A percentile compares a stretch with the other conserved stretches of the same genome.
phyloP scores from a whole-genome alignment of 1,140 invertebrate species.

The Zaprionus kolodkinae region DNA sequence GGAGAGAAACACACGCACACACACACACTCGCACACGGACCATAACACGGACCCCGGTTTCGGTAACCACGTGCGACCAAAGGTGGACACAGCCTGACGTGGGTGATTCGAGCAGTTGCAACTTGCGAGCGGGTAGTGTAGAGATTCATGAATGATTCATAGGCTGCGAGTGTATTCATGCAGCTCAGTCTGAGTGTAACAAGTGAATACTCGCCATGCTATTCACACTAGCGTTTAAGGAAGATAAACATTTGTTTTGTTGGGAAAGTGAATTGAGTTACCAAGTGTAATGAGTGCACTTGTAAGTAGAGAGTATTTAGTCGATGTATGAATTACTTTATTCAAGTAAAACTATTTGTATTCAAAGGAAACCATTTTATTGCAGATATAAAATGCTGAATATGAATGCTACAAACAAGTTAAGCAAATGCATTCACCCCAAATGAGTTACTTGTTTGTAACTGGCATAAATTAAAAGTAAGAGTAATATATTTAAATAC shows the following conservation, averaged over 20 bases:
- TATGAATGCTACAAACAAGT: background rate
- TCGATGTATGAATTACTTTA: background rate
- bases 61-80: conserved; percentile 34
- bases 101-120: conserved; percentile 36
- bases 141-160: background rate
- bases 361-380: too few species aligned
- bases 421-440: background rate
- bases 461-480: too few species aligned
- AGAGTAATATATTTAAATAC: too few species aligned
- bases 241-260: background rate
- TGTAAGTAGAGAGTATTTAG: background rate
- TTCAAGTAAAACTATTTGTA: background rate
- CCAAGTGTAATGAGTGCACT: background rate
- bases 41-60: conserved; percentile 27
- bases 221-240: too few species aligned
- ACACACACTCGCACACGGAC: conserved; percentile 12
- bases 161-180: too few species aligned
- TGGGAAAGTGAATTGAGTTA: background rate
- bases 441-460: background rate
- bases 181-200: too few species aligned
- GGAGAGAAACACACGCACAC: too few species aligned
- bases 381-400: too few species aligned
- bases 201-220: too few species aligned
- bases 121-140: too few species aligned
- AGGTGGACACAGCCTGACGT: conserved; percentile 33